Conservation (phyloP, 2,888 invertebrate species). For the Acleris literana region DNA sequence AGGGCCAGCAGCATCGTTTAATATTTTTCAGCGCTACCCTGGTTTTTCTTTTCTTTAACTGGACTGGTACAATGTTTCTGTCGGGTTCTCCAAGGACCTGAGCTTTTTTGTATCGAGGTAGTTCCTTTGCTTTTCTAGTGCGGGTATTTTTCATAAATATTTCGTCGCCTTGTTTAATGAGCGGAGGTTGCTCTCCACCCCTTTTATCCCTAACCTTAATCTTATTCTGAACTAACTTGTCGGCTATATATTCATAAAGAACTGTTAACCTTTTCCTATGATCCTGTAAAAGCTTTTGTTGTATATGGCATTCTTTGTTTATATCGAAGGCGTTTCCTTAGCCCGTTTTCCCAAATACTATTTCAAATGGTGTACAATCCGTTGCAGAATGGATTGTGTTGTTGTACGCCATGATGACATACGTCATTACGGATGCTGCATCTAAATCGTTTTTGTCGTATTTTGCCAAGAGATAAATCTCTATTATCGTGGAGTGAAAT, state of each 20-base stretch:
- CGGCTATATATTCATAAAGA: conserved; percentile 32
- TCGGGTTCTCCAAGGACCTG: conserved; percentile 36
- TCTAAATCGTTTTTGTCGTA: no score
- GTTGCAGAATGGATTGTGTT: conserved; percentile 8
- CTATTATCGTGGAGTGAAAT: no score
- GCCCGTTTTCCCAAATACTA: conserved; percentile 1
- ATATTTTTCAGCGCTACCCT: conserved; percentile 31
- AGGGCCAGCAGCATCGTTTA: conserved; percentile 28
- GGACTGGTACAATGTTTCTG: conserved; percentile 38
- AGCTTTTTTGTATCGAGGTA: conserved; percentile 42
- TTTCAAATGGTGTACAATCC: conserved; percentile 2
- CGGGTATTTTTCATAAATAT: conserved; percentile 41
- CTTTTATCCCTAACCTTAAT: conserved; percentile 14
- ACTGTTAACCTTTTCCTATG: conserved; percentile 38
- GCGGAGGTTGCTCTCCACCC: conserved; percentile 35
- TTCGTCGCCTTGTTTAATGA: conserved; percentile 37
- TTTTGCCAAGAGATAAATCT: no score
- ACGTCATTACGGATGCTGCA: conserved; percentile 10
- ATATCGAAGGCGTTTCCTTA: conserved; percentile 7
- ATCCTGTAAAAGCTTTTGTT: conserved; percentile 38
- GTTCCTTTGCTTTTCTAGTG: conserved; percentile 40
- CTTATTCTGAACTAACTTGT: conserved; percentile 26
- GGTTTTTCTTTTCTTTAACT: conserved; percentile 32
- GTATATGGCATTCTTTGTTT: conserved; percentile 13
- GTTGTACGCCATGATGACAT: conserved; percentile 17